Conservation (phyloP, 2,888 invertebrate genomes). For the Prosopocoilus inquinatus region DNA sequence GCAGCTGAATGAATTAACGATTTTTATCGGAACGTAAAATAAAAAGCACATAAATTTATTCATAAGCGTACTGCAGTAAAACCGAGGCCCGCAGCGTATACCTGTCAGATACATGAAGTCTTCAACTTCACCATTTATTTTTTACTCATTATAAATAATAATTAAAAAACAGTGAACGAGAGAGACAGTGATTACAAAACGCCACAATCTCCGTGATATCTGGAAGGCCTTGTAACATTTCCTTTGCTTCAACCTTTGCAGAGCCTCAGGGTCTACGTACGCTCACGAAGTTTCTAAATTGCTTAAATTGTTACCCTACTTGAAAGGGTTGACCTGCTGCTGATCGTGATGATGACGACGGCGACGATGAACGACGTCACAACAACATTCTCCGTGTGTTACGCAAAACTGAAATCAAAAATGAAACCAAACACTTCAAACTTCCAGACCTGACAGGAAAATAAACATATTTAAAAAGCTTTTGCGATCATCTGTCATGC, state of each 20-base stretch:
- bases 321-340: too few relatives aligned
- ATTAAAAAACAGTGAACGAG: constrained; percentile 34
- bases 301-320: too few relatives aligned
- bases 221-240: constrained; percentile 54
- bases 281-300: background rate
- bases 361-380: too few relatives aligned
- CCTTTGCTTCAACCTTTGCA: constrained; percentile 48
- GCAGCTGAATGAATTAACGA: background rate
- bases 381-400: too few relatives aligned
- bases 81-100: constrained; percentile 39
- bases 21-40: constrained; percentile 4
- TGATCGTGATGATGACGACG: too few relatives aligned
- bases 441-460: too few relatives aligned
- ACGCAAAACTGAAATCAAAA: too few relatives aligned
- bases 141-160: constrained; percentile 50
- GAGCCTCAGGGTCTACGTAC: constrained; percentile 38
- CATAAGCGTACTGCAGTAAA: constrained; percentile 34
- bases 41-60: constrained; percentile 32
- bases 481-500: background rate
- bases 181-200: constrained; percentile 38
- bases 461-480: too few relatives aligned
- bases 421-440: too few relatives aligned
- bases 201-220: constrained; percentile 51
- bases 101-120: constrained; percentile 49
- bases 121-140: constrained; percentile 43